Evolutionary conservation across 2,113 vertebrate genomes (phyloP).

Genomic region (Clarias gariepinus): DNA sequence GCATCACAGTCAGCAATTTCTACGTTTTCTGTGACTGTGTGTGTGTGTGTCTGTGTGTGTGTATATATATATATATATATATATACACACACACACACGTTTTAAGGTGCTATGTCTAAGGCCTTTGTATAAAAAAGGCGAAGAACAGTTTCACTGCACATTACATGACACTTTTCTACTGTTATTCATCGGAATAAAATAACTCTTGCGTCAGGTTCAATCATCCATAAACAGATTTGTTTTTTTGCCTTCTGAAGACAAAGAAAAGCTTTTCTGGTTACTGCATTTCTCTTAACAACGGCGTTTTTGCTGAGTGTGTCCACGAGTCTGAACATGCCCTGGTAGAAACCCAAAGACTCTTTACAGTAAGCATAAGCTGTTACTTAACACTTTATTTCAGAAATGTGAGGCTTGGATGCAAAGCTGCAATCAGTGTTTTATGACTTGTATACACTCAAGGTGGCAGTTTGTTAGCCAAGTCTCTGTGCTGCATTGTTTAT

Average conservation of each 20-base stretch:
- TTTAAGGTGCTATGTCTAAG: background rate
- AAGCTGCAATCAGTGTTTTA: background rate
- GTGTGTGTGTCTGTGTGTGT: background rate
- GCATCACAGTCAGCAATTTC: background rate
- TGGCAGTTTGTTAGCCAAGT: background rate
- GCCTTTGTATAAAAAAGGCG: background rate
- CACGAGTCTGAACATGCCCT: background rate
- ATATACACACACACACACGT: too few relatives aligned
- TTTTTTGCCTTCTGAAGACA: background rate
- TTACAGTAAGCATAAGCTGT: background rate
- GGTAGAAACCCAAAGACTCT: background rate
- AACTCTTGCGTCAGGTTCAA: background rate
- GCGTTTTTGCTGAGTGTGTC: background rate
- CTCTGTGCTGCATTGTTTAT: too few relatives aligned
- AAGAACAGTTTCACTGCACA: background rate
- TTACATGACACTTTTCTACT: background rate
- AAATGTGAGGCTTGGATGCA: background rate
- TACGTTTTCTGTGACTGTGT: background rate
- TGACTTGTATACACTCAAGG: background rate
- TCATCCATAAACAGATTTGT: background rate
- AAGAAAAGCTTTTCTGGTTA: background rate
- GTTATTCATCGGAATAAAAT: background rate
- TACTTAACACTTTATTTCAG: background rate
- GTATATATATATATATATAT: background rate
- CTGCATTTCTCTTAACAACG: background rate